These are phyloP conservation scores for Papilio dardanus DNA, from an alignment of 1,140 invertebrate genomes.

Conservation along the genomic window DNA sequence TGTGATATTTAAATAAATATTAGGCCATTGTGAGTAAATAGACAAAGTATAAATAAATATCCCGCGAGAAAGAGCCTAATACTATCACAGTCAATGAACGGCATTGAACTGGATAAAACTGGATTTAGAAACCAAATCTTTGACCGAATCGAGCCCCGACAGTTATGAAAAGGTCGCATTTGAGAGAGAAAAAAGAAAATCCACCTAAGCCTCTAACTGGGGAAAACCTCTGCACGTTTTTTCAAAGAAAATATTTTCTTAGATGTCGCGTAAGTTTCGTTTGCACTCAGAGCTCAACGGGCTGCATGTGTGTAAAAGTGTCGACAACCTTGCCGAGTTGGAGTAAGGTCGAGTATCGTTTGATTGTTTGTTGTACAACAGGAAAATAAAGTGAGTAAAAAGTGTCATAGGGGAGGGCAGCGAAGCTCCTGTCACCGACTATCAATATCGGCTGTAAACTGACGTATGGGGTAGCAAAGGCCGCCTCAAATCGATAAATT, in stretches of 20 bases:
- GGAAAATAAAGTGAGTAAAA: conserved; percentile 47
- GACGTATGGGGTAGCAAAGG: conserved; percentile 76
- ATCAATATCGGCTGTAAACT: conserved; percentile 77
- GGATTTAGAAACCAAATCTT: conserved; percentile 68
- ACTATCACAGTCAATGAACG: conserved; percentile 24
- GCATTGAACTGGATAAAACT: conserved; percentile 48
- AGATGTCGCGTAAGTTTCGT: conserved; percentile 66
- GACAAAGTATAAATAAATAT: not conserved
- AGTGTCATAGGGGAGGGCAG: conserved; percentile 62
- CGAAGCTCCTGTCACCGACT: conserved; percentile 69
- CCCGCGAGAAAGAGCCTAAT: not conserved
- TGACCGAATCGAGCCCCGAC: conserved; percentile 65
- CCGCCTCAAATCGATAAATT: conserved; percentile 76
- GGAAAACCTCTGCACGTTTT: conserved; percentile 71
- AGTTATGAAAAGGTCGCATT: conserved; percentile 76
- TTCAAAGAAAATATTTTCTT: conserved; percentile 73
- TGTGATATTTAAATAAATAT: not conserved
- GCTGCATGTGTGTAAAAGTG: conserved; percentile 27
- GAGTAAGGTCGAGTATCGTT: conserved; percentile 49
- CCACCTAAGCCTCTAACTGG: conserved; percentile 62
- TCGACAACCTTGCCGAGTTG: conserved; percentile 37
- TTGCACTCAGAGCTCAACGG: conserved; percentile 46
- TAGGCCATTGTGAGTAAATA: not conserved
- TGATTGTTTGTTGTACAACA: conserved; percentile 18
- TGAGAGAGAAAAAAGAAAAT: conserved; percentile 65